Base-by-base conservation (phyloP, 2,113 vertebrate species). In the Brachypodius melanocephalos region DNA sequence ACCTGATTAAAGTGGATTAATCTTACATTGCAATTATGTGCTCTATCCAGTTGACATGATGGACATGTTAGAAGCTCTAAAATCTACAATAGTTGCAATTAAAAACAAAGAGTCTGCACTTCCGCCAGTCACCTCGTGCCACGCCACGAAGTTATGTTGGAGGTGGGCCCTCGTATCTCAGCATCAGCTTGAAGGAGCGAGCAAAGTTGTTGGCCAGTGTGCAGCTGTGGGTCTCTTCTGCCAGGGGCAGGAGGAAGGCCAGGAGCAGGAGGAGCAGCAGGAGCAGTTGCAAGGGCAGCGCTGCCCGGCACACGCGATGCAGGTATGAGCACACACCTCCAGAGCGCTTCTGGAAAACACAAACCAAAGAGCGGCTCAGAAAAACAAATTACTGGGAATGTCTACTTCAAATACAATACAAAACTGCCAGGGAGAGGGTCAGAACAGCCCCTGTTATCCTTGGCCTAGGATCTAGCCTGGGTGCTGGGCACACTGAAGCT, bases 181-280 rank as follows among this genome's bases (percentile, higher is more conserved):
- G 98, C 98, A 99, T 98, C 93, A 99, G 75, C 88, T 96, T 98
- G 97, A 99, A 99, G 87, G 99, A 99, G 21, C 98, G 98, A 75
- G 99, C 99, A 5, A 99, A 99, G 97, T 99, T 99, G 98, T 99
- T 99, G 97, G 98, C 96, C 71, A 98, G 97, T 0, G 98, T 95
- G 97, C 99, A 99, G 98, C 98, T 98, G 97, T 91, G 96, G n/a
- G 81, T 95, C 52, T 98, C 97, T 0, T 98, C 96, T 71, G 98
- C 97, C 65, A 98, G 94, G 1, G 99, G 99, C 32, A 99, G 98
- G 78, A 99, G 97, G 90, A 99, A 98, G 36, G 98, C 98, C 69
- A 99, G 97, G 6, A 99, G 98, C n/a, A 99, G 98, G 4, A 99
- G 96, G 0, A 99, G 97, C 28, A 99, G 91, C 4, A 99, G 96